phyloP scores from a whole-genome alignment of 2,797 vertebrate species.

The Uromys caudimaculatus region DNA sequence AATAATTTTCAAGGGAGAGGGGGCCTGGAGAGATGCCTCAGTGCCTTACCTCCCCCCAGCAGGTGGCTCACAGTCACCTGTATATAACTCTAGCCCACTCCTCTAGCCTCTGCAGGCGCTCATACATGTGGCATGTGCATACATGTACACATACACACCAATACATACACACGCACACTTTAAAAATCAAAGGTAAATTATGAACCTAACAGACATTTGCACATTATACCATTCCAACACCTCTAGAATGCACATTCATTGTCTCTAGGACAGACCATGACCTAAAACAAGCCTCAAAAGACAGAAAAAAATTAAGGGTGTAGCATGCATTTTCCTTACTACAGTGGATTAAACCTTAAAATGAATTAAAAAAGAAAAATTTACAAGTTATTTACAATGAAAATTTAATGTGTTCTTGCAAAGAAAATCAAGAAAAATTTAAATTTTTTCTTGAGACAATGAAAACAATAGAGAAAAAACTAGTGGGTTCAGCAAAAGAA shows the following conservation, averaged over 20 bases:
- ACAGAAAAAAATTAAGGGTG: background rate
- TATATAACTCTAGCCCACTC: background rate
- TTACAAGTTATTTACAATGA: background rate
- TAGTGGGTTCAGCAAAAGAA: background rate
- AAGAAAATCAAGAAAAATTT: background rate
- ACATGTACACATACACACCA: background rate
- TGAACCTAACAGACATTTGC: background rate
- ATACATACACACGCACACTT: background rate
- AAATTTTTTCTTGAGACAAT: background rate
- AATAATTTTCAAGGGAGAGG: background rate
- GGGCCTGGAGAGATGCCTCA: background rate
- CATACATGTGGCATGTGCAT: background rate
- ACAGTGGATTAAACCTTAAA: background rate
- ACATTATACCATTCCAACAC: background rate
- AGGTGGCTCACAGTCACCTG: background rate
- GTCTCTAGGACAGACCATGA: background rate
- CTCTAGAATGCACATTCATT: background rate
- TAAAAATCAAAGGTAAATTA: background rate
- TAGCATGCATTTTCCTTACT: background rate
- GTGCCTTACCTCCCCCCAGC: too few species aligned
- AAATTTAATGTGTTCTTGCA: background rate
- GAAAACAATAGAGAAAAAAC: background rate
- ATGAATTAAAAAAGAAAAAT: background rate
- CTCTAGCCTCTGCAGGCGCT: too few species aligned
- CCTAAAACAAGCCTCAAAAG: background rate